A percentile compares a stretch with the other conserved stretches of the same genome.
Evolutionary conservation across 2,797 vertebrate genomes (phyloP).

Genomic region (Danio jaintianensis): DNA sequence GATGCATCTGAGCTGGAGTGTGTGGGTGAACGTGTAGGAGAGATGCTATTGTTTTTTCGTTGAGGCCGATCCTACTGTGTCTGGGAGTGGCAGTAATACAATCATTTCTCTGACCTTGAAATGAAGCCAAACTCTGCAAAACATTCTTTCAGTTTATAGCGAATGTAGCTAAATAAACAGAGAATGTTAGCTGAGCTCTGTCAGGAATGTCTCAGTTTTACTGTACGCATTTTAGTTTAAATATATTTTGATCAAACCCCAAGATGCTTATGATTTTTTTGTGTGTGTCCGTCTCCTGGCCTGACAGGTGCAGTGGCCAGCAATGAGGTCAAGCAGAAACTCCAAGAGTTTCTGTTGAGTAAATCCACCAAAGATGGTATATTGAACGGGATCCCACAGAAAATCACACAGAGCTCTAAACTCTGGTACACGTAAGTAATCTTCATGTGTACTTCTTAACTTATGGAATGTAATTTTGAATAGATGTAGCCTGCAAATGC

Average conservation of each 20-base stretch:
- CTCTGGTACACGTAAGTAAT: constrained; percentile 95
- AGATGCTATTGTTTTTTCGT: constrained; percentile 25
- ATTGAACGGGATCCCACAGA: constrained; percentile 86
- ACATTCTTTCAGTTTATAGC: constrained; percentile 12
- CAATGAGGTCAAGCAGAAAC: constrained; percentile 98
- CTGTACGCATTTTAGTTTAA: neutral
- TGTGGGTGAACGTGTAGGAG: constrained; percentile 11
- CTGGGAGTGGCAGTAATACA: constrained; percentile 24
- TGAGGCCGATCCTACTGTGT: constrained; percentile 29
- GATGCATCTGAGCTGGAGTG: constrained; percentile 1
- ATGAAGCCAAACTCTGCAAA: constrained; percentile 30
- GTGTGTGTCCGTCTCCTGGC: constrained; percentile 50
- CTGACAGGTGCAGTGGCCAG: constrained; percentile 95
- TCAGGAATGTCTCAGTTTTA: neutral
- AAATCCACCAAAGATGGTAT: constrained; percentile 94
- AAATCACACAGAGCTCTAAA: constrained; percentile 90
- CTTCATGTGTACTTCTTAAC: neutral
- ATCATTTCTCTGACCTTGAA: constrained; percentile 35
- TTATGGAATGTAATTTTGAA: neutral
- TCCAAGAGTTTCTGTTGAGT: constrained; percentile 98
- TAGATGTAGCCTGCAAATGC: neutral
- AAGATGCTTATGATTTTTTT: constrained; percentile 25
- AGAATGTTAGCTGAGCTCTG: neutral
- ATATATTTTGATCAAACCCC: constrained; percentile 9
- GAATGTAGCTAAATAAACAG: constrained; percentile 7